Evolutionary conservation across 2,888 invertebrate species (phyloP).

Genomic region (Hofmannophila pseudospretella): DNA sequence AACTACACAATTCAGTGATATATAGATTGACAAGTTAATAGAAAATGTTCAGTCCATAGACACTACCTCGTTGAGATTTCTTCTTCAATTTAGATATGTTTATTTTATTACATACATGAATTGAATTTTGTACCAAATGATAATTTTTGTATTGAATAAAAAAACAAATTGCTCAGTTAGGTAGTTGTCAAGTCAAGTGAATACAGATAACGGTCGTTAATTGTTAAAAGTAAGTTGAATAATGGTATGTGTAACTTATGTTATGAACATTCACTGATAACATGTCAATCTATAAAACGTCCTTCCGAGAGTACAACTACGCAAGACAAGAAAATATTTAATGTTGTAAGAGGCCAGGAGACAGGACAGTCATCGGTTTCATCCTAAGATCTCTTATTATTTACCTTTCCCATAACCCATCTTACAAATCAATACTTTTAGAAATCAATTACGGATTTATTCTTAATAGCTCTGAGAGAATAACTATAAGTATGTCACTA

Average conservation of each 20-base stretch:
- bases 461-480: constrained; percentile 23
- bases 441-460: constrained; percentile 52
- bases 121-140: no score
- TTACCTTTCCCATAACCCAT: constrained; percentile 6
- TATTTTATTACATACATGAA: no score
- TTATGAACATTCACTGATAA: neutral
- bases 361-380: constrained; percentile 8
- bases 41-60: neutral
- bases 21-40: neutral
- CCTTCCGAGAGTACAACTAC: constrained; percentile 3
- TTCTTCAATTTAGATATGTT: no score
- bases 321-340: neutral
- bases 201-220: no score
- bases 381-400: neutral
- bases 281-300: neutral
- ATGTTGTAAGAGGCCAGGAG: constrained; percentile 4
- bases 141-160: no score
- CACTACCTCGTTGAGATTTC: no score
- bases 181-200: no score
- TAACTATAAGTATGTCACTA: constrained; percentile 11
- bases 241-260: no score
- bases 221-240: no score
- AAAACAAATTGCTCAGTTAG: no score
- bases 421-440: constrained; percentile 9
- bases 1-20: neutral